Evolutionary conservation across 2,888 invertebrate species (phyloP), one percentile per base, ranked within the genome.

Genomic region (Odontothrips loti): DNA sequence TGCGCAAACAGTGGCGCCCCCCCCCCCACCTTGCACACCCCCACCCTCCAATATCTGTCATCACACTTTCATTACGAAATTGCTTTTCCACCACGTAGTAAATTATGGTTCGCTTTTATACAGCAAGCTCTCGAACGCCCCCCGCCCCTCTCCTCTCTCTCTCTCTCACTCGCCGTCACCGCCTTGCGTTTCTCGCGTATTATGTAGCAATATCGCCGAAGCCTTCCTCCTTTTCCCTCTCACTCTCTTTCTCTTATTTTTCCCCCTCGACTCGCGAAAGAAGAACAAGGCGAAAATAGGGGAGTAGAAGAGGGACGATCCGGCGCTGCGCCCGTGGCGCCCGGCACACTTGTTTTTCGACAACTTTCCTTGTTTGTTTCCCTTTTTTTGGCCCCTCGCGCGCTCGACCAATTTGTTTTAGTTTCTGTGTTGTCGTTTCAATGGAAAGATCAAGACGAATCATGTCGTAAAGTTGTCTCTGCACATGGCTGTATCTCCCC

Each of bases 181-280:
- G 58, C 58, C 58, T n/a, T 58, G 58, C 58, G 58, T 75, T 27
- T 75, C 27, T 23, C 27, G 27, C 68, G 68, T 75, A 75, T 75
- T 75, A 75, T 75, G 68, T 75, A 75, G 68, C 68, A 75, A 75
- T 75, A 75, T 75, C 68, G 68, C 68, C 68, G 27, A 75, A 75
- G 68, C 68, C 68, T 23, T 58, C 68, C 27, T 12, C 27, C 27
- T 23, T 27, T 75, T 75, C 68, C 27, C 23, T 75, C 27, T 75
- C 68, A 17, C 17, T 17, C 17, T 58, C 34, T 43, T 43, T 43
- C 34, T 43, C 34, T n/a, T 17, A 58, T 17, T 58, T 58, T 58
- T 58, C 15, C 17, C 58, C 58, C 15, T 58, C 58, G n/a, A 8
- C 58, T 58, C 17, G 34, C 58, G 58, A 58, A 58, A n/a, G 58